Conservation (phyloP, 2,888 invertebrate species). For the Panopea generosa region DNA sequence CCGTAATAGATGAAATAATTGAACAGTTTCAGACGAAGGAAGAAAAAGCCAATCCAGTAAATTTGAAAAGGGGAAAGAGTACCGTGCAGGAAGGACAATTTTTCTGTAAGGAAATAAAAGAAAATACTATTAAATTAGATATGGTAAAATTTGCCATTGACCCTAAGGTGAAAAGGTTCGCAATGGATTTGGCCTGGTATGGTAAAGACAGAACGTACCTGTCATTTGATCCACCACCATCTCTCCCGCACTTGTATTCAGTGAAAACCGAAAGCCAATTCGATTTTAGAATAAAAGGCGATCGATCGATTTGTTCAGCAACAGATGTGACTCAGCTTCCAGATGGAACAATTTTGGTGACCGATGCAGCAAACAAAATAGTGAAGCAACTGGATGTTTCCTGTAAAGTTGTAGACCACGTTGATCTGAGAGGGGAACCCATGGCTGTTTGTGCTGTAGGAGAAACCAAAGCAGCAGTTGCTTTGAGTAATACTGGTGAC, state of each 20-base stretch:
- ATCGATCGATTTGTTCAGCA: slow-evolving; percentile 34
- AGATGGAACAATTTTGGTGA: slow-evolving; percentile 42
- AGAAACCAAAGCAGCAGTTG: slow-evolving; percentile 18
- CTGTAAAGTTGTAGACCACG: slow-evolving; percentile 25
- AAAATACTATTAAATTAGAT: slow-evolving; percentile 14
- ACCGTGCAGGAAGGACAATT: slow-evolving; percentile 16
- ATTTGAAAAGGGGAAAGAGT: slow-evolving; percentile 25
- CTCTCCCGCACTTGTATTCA: slow-evolving; percentile 43
- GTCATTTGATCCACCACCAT: slow-evolving; percentile 33
- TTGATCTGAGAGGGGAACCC: slow-evolving; percentile 15
- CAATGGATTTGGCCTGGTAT: slow-evolving; percentile 44
- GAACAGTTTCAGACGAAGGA: neutral
- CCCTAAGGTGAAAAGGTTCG: slow-evolving; percentile 48
- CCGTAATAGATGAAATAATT: slow-evolving; percentile 25
- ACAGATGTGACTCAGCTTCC: slow-evolving; percentile 31
- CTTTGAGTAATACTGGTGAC: slow-evolving; percentile 1
- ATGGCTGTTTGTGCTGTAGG: slow-evolving; percentile 8
- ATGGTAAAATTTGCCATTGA: slow-evolving; percentile 50
- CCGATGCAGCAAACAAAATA: slow-evolving; percentile 29
- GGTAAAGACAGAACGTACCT: slow-evolving; percentile 55
- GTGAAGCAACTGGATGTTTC: slow-evolving; percentile 49
- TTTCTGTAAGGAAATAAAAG: slow-evolving; percentile 27
- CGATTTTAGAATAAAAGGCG: slow-evolving; percentile 40
- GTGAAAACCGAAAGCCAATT: slow-evolving; percentile 39
- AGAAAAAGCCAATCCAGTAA: slow-evolving; percentile 13